Percentiles rank a stretch among this genome's conserved stretches.
Conservation (phyloP, 2,797 vertebrate species). For the Apogon hyalosoma region DNA sequence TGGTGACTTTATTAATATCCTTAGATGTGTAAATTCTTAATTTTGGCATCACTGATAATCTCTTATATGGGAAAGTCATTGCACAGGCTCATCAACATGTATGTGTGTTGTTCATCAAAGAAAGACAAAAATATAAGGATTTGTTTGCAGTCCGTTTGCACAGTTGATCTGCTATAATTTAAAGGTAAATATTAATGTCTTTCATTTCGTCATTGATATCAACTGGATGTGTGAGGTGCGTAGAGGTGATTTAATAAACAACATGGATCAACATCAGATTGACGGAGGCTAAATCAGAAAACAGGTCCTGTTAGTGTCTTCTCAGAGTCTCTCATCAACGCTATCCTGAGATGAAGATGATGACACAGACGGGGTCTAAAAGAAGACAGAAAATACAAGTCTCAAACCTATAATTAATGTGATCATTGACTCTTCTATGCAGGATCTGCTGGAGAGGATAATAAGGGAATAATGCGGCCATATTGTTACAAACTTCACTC, state of each 20-base stretch:
- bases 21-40: constrained; percentile 2
- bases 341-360: constrained; percentile 68
- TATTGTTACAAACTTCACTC: constrained; percentile 37
- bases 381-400: constrained; percentile 28
- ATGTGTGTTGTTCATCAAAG: constrained; percentile 10
- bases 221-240: constrained; percentile 15
- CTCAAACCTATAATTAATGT: constrained; percentile 1
- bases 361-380: constrained; percentile 74
- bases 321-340: constrained; percentile 77
- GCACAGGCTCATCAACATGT: constrained; percentile 19
- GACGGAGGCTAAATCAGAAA: constrained; percentile 1
- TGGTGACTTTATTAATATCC: constrained; percentile 6
- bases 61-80: constrained; percentile 6
- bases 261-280: constrained; percentile 19
- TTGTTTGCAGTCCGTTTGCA: constrained; percentile 13
- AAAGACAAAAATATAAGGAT: neutral
- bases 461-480: neutral
- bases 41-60: constrained; percentile 12
- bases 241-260: constrained; percentile 12
- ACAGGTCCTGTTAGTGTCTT: neutral
- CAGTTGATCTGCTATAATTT: constrained; percentile 8
- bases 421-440: neutral
- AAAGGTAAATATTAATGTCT: constrained; percentile 4
- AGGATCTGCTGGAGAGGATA: neutral
- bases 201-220: constrained; percentile 1